Percentiles rank a stretch among this genome's conserved stretches.
These are phyloP conservation scores for Arothron firmamentum DNA, from an alignment of 2,113 vertebrate species.

Conservation along the genomic window DNA sequence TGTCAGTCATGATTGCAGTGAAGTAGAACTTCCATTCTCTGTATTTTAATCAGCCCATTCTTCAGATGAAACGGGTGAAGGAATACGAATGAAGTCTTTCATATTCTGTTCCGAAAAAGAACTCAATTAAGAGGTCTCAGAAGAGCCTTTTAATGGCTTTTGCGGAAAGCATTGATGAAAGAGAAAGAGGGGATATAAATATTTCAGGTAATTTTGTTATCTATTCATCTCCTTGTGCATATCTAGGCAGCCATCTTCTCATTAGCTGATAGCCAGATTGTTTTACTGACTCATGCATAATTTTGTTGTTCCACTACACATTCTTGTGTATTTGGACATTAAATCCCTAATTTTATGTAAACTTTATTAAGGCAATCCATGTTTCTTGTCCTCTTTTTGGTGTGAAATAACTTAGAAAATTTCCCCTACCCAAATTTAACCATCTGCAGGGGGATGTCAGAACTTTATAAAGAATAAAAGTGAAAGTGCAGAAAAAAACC, in stretches of 20 bases:
- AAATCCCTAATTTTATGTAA: neutral
- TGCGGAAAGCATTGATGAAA: conserved; percentile 67
- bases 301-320: conserved; percentile 29
- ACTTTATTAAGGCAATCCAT: conserved; percentile 4
- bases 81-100: conserved; percentile 64
- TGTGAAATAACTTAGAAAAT: no score
- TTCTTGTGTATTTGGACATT: conserved; percentile 21
- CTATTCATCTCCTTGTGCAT: conserved; percentile 63
- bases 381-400: conserved; percentile 1
- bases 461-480: no score
- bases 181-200: conserved; percentile 72
- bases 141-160: conserved; percentile 69
- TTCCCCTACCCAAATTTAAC: no score
- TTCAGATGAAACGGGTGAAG: conserved; percentile 54
- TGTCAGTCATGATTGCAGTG: conserved; percentile 53
- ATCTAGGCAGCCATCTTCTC: conserved; percentile 58
- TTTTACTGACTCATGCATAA: conserved; percentile 34
- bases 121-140: conserved; percentile 74
- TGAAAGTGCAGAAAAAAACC: no score
- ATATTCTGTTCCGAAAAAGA: conserved; percentile 69
- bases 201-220: conserved; percentile 76
- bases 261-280: conserved; percentile 60
- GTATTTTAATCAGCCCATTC: conserved; percentile 65
- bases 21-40: conserved; percentile 52
- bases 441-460: no score